These are phyloP conservation scores for Bradysia coprophila DNA, from an alignment of 1,140 invertebrate genomes.

Conservation along the genomic window DNA sequence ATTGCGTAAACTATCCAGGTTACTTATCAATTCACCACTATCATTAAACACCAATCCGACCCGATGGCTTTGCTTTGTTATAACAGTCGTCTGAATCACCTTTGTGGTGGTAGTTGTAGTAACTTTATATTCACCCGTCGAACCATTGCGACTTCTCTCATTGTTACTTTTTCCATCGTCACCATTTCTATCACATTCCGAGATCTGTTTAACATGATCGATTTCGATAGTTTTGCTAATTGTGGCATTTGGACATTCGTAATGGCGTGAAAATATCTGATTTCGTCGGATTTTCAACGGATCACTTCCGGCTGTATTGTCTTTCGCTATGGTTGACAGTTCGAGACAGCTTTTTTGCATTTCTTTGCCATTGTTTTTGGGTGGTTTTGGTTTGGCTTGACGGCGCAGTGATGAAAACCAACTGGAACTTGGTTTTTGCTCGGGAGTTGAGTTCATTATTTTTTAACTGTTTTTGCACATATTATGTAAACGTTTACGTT, in stretches of 20 bases:
- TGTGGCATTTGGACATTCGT: neutral
- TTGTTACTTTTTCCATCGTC: neutral
- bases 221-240: neutral
- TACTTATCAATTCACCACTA: slow-evolving; percentile 5
- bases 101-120: slow-evolving; percentile 11
- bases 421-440: slow-evolving; percentile 37
- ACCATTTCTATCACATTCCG: neutral
- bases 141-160: slow-evolving; percentile 9
- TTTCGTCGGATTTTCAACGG: neutral
- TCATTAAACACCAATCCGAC: slow-evolving; percentile 12
- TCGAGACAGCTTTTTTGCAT: slow-evolving; percentile 22
- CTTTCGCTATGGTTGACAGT: slow-evolving; percentile 7
- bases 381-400: slow-evolving; percentile 30
- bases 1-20: neutral
- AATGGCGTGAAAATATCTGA: neutral
- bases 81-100: slow-evolving; percentile 7
- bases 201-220: neutral
- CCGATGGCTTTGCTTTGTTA: slow-evolving; percentile 9
- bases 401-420: slow-evolving; percentile 60
- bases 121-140: too few relatives aligned
- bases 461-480: too few relatives aligned
- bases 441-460: neutral
- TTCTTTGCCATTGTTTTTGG: slow-evolving; percentile 9
- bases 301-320: neutral
- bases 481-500: too few relatives aligned